Percentiles rank a stretch among this genome's conserved stretches.
Evolutionary conservation across 1,140 invertebrate genomes (phyloP).

Genomic region (Bombus haemorrhoidalis): DNA sequence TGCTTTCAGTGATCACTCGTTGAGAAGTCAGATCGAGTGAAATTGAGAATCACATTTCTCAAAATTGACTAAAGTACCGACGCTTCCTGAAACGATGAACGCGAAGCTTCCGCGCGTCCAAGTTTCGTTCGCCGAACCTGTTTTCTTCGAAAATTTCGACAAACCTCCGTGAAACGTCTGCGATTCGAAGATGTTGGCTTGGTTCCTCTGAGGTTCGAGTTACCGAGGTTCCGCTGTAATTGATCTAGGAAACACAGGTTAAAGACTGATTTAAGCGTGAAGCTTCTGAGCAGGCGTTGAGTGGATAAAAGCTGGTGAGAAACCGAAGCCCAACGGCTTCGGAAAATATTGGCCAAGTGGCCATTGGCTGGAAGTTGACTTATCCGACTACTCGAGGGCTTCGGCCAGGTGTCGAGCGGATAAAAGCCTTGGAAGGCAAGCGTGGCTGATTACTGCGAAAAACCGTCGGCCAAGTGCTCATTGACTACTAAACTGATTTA

Average conservation of each 20-base stretch:
- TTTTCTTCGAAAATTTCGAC: no score
- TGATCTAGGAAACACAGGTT: neutral
- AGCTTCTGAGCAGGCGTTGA: neutral
- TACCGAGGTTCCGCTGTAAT: no score
- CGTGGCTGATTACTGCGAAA: neutral
- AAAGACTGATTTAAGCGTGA: neutral
- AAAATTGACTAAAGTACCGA: no score
- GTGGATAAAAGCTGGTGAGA: neutral
- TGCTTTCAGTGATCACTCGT: no score
- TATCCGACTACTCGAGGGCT: neutral
- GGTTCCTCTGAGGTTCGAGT: no score
- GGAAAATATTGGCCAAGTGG: constrained; percentile 17
- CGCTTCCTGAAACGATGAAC: no score
- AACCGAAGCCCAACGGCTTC: neutral
- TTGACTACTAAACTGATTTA: constrained; percentile 5
- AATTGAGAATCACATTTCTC: no score
- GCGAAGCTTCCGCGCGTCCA: no score
- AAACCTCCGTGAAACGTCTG: no score
- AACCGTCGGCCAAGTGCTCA: neutral
- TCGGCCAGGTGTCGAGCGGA: constrained; percentile 8
- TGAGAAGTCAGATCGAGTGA: no score
- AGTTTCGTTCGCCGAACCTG: no score
- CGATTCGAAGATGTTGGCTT: no score
- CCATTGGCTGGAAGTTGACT: constrained; percentile 3
- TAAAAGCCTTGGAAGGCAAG: neutral